These are phyloP conservation scores for Lindbergichthys nudifrons DNA, from an alignment of 2,797 vertebrate genomes.

Conservation along the genomic window DNA sequence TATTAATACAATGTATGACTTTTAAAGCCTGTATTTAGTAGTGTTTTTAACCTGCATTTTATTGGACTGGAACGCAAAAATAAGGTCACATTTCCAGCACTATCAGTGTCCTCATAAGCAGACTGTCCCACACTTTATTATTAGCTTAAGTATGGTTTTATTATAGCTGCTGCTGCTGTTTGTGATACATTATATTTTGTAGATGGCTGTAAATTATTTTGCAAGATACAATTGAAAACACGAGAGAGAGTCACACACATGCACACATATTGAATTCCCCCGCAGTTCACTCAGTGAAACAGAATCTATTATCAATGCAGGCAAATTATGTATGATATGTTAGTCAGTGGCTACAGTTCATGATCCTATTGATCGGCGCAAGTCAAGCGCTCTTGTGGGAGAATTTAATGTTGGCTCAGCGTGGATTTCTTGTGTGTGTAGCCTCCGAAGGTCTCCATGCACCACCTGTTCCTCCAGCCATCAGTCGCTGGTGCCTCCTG, in stretches of 20 bases:
- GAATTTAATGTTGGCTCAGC: conserved; percentile 55
- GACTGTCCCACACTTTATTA: conserved; percentile 16
- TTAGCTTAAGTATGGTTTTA: conserved; percentile 1
- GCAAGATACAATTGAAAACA: conserved; percentile 8
- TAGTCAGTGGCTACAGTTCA: conserved; percentile 66
- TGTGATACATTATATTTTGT: conserved; percentile 6
- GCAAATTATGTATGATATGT: conserved; percentile 65
- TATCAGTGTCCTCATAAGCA: conserved; percentile 15
- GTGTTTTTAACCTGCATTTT: not conserved
- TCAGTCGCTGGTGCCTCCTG: conserved; percentile 47
- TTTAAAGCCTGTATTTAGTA: not conserved
- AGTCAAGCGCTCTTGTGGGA: conserved; percentile 49
- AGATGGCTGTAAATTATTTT: conserved; percentile 3
- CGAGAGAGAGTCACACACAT: not conserved
- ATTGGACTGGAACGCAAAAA: not conserved
- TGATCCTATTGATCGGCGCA: conserved; percentile 69
- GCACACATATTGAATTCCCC: conserved; percentile 32
- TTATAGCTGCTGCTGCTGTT: too few relatives aligned
- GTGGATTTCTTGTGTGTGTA: conserved; percentile 49
- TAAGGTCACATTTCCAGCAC: conserved; percentile 18
- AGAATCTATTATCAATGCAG: conserved; percentile 38
- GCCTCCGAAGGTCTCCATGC: conserved; percentile 61
- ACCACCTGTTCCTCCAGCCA: conserved; percentile 75
- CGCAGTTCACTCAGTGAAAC: conserved; percentile 30
- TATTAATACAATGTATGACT: not conserved